Evolutionary conservation across 2,113 vertebrate species (phyloP), one percentile per base, ranked within the genome.

Genomic region (Hippocampus mohnikei): DNA sequence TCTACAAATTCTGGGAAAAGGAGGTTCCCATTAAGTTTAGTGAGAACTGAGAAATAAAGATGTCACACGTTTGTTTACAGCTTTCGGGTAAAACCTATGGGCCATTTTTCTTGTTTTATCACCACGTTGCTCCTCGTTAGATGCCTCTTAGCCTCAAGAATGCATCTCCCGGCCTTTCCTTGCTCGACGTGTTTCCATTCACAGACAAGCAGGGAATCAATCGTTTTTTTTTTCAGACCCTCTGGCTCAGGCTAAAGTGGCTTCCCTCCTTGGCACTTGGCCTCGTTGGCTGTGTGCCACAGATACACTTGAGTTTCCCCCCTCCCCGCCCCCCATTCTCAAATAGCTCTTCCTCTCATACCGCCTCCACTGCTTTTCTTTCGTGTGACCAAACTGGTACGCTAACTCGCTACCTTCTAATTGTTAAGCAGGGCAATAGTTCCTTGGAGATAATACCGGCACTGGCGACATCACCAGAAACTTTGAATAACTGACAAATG

Each of bases 401-500:
- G 67, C 59, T 75, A 59, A 75, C 42, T 27, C 40, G 16, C 68
- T 12, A 4, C 60, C 16, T 23, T 74, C 65, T 66, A 48, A 64
- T 44, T 6, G 64, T 37, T 60, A 81, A 72, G 77, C 37, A 73
- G 69, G 73, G 67, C 46, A 5, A 25, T 2, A 33, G 73, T 77
- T 71, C 70, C 44, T 33, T 60, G 6, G 64, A 5, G 0, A 27
- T 23, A 63, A 65, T 60, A 42, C 52, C 18, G 15, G 58, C 50
- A 41, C 59, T 23, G 15, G 55, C 23, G 9, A 15, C 55, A 10
- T 66, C 75, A 64, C 53, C 56, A 71, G 67, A 77, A 74, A 65
- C 50, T 83, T 84, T 86, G 82, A 81, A 83, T 79, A 81, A 85
- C 76, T 71, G 81, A 82, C 76, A 81, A 83, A 84, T 70, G 78